Evolutionary conservation across 2,888 invertebrate species (phyloP).

Genomic region (Campaea margaritaria): DNA sequence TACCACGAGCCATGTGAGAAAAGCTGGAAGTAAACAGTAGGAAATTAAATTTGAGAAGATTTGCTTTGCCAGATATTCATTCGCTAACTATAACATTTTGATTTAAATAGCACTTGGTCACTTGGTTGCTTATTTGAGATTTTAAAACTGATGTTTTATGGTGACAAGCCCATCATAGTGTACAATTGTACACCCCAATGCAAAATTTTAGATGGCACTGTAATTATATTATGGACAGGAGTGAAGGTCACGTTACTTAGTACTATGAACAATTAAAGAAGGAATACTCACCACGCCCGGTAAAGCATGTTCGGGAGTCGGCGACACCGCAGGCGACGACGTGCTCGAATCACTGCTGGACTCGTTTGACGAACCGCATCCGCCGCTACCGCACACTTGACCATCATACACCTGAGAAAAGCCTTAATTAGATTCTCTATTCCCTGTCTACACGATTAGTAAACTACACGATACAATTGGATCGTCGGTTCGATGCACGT

Average conservation of each 20-base stretch:
- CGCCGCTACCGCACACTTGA: constrained; percentile 79
- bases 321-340: constrained; percentile 95
- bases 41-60: background rate
- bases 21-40: constrained; percentile 78
- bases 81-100: too few species aligned
- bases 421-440: background rate
- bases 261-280: background rate
- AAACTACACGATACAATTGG: too few species aligned
- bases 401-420: constrained; percentile 73
- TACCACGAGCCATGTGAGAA: constrained; percentile 93
- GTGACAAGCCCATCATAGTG: too few species aligned
- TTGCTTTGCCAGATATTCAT: too few species aligned
- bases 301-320: constrained; percentile 94
- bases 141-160: too few species aligned
- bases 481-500: too few species aligned
- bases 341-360: constrained; percentile 98
- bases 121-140: too few species aligned
- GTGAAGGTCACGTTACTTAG: too few species aligned
- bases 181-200: too few species aligned
- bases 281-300: constrained; percentile 93
- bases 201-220: too few species aligned
- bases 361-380: constrained; percentile 87
- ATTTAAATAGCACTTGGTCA: too few species aligned
- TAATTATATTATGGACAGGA: too few species aligned
- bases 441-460: background rate